Evolutionary conservation across 2,113 vertebrate species (phyloP), one percentile per base, ranked within the genome.

Genomic region (Sterrhoptilus dennistouni): DNA sequence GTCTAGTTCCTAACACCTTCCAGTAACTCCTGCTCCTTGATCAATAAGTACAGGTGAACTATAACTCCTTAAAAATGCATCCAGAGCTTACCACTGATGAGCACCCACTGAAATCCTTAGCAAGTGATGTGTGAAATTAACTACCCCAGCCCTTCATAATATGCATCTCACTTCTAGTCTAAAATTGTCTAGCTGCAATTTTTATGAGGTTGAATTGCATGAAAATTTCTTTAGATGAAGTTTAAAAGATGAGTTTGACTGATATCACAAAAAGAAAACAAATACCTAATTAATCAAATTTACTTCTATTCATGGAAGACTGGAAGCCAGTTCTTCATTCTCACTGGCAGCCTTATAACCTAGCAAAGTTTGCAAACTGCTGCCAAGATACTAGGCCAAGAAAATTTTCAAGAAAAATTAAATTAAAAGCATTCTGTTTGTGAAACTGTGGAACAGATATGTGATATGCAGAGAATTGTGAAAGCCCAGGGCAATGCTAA

Each of bases 241-340:
- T 77, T 56, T 68, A 82, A 72, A 91, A 95, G 44, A 82, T 64
- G 35, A 44, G 20, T 53, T 53, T 80, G 36, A 78, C n/a, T 72
- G 54, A 63, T 83, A 88, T 6, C 54, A 76, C 42, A 89, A 71
- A 6, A 70, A 83, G 64, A 44, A 93, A 45, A 49, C 13, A 91
- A 77, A 53, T 59, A 57, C 45, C 90, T 49, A 89, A 93, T 92
- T 80, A 76, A 92, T 59, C 18, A 96, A 90, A 87, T 53, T 59
- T 59, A 88, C 31, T 86, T 93, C 64, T 80, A 71, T 78, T 89
- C 36, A 71, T 61, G 80, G 70, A 95, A 96, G 90, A 72, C 71
- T 45, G 42, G 28, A 40, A 90, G 54, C 9, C 25, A 57, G 81
- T 86, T 83, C 45, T 71, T 82, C 71, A 83, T 79, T 72, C 77